Conservation (phyloP, 2,797 vertebrate genomes). For the Cryptoprocta ferox region DNA sequence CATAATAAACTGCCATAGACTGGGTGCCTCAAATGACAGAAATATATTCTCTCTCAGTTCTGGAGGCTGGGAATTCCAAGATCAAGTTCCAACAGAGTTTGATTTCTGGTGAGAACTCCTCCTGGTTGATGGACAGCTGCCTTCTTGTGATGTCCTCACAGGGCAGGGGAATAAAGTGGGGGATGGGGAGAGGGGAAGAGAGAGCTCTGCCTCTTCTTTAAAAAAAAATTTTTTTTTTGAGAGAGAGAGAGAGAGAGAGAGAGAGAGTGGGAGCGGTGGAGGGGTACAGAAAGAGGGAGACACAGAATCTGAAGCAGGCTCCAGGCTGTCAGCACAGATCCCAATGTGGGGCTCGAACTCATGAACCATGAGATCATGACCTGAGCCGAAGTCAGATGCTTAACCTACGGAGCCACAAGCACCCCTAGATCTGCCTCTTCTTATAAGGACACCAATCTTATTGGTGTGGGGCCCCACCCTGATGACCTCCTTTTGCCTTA, state of each 20-base stretch:
- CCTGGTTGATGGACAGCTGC: neutral
- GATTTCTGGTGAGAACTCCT: neutral
- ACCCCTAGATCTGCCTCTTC: neutral
- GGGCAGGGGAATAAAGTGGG: fast-evolving
- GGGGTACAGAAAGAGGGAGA: too few species aligned
- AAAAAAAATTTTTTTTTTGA: too few species aligned
- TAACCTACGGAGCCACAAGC: too few species aligned
- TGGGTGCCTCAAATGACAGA: neutral
- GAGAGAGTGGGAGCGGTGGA: too few species aligned
- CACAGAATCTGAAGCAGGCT: too few species aligned
- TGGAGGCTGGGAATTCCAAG: neutral
- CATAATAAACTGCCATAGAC: neutral
- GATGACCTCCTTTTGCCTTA: neutral
- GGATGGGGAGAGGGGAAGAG: too few species aligned
- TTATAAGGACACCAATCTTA: neutral
- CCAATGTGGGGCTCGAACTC: too few species aligned
- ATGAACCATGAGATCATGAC: too few species aligned
- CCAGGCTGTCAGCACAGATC: too few species aligned
- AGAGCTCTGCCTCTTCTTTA: neutral
- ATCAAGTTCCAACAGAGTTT: neutral
- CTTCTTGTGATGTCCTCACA: neutral
- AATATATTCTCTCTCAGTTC: neutral
- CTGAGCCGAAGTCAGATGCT: too few species aligned
- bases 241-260: too few species aligned
- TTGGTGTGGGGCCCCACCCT: neutral